Evolutionary conservation across 2,888 invertebrate genomes (phyloP).

Genomic region (Netelia melanura): DNA sequence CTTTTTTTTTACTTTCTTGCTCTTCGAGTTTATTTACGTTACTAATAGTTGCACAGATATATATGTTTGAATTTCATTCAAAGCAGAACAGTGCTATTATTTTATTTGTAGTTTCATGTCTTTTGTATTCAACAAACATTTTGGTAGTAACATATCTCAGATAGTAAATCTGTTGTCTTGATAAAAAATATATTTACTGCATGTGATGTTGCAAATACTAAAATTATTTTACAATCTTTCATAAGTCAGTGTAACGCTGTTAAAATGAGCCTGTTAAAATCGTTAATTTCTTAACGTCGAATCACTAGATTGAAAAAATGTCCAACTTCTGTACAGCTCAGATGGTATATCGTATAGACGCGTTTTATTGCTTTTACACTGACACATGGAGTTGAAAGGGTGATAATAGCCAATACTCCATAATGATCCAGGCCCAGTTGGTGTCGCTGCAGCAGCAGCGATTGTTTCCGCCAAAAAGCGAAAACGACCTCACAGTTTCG

Average conservation of each 20-base stretch:
- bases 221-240: constrained; percentile 16
- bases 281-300: neutral
- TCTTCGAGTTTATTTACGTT: constrained; percentile 64
- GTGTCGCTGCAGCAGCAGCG: constrained; percentile 98
- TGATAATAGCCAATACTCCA: constrained; percentile 51
- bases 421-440: constrained; percentile 91
- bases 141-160: too few relatives aligned
- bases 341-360: too few relatives aligned
- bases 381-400: constrained; percentile 20
- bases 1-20: constrained; percentile 56
- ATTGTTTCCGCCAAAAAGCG: constrained; percentile 98
- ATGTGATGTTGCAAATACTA: neutral
- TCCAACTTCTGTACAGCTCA: neutral
- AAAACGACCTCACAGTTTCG: constrained; percentile 97
- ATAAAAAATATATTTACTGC: too few relatives aligned
- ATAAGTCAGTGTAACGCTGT: constrained; percentile 31
- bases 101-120: constrained; percentile 28
- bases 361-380: constrained; percentile 46
- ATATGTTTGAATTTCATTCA: constrained; percentile 8
- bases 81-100: constrained; percentile 25
- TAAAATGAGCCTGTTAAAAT: neutral
- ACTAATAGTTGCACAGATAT: neutral
- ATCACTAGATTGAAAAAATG: neutral
- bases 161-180: too few relatives aligned
- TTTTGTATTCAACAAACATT: neutral